These are phyloP conservation scores for Microchrysa polita DNA, from an alignment of 2,888 invertebrate species.

Conservation along the genomic window DNA sequence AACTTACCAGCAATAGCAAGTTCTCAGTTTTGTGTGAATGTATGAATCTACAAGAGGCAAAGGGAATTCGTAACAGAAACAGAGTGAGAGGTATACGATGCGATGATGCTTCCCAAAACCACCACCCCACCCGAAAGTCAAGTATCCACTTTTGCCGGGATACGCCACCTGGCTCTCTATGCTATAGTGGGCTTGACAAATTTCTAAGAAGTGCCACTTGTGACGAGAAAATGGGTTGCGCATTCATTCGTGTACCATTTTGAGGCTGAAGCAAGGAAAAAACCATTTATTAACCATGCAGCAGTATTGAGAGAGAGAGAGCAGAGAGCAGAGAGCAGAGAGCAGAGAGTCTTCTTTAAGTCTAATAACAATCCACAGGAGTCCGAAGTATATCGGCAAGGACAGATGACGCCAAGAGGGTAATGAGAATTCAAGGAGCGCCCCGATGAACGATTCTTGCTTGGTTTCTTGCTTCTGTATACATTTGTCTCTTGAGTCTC, in stretches of 20 bases:
- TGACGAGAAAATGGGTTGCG: slow-evolving; percentile 23
- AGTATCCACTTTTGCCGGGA: neutral
- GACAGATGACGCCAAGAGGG: slow-evolving; percentile 5
- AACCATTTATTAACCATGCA: slow-evolving; percentile 29
- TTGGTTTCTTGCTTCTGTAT: neutral
- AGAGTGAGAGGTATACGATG: too few relatives aligned
- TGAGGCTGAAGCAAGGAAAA: neutral
- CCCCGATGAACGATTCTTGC: neutral
- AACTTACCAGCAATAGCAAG: neutral
- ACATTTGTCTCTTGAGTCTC: neutral
- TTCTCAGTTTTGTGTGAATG: too few relatives aligned
- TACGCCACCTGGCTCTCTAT: neutral
- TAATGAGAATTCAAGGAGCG: neutral
- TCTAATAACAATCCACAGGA: neutral
- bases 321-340: too few relatives aligned
- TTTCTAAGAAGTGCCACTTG: slow-evolving; percentile 29
- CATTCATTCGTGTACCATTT: slow-evolving; percentile 39
- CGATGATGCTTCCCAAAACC: neutral
- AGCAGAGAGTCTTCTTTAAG: neutral
- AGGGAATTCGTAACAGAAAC: slow-evolving; percentile 10
- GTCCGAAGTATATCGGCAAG: neutral
- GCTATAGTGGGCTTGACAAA: slow-evolving; percentile 16
- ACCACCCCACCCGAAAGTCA: neutral
- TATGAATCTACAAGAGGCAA: neutral
- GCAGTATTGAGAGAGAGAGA: too few relatives aligned